Conservation (phyloP, 2,888 invertebrate species). For the Catocala fraxini region DNA sequence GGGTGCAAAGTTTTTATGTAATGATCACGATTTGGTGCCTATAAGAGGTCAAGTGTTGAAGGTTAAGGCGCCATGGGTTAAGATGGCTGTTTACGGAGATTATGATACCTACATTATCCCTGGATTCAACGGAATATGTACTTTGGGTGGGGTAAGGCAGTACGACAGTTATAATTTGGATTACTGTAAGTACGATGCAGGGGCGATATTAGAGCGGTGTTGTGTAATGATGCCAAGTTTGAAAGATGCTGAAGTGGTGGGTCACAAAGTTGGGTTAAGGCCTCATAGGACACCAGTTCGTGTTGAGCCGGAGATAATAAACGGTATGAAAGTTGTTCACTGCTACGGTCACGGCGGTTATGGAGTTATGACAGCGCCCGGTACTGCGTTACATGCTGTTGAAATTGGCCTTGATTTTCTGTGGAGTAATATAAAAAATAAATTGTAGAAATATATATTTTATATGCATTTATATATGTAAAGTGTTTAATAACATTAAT, state of each 20-base stretch:
- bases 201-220: slow-evolving; percentile 93
- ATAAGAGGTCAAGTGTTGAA: slow-evolving; percentile 95
- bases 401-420: slow-evolving; percentile 89
- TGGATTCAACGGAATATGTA: slow-evolving; percentile 90
- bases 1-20: slow-evolving; percentile 92
- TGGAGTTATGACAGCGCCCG: slow-evolving; percentile 96
- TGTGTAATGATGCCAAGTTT: slow-evolving; percentile 91
- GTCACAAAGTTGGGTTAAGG: slow-evolving; percentile 92
- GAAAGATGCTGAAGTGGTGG: slow-evolving; percentile 86
- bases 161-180: slow-evolving; percentile 92
- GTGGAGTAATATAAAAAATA: slow-evolving; percentile 64
- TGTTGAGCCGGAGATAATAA: slow-evolving; percentile 89
- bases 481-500: too few relatives aligned
- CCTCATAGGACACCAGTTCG: slow-evolving; percentile 93
- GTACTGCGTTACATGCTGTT: slow-evolving; percentile 93
- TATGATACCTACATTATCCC: slow-evolving; percentile 96
- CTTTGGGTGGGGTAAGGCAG: slow-evolving; percentile 95
- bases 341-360: slow-evolving; percentile 99
- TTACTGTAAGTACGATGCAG: slow-evolving; percentile 91
- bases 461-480: too few relatives aligned
- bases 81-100: slow-evolving; percentile 95
- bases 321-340: slow-evolving; percentile 91
- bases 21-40: slow-evolving; percentile 92
- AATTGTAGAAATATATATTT: slow-evolving; percentile 57
- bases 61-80: slow-evolving; percentile 96